phyloP scores from a whole-genome alignment of 2,888 invertebrate species.

The Parochlus steinenii region DNA sequence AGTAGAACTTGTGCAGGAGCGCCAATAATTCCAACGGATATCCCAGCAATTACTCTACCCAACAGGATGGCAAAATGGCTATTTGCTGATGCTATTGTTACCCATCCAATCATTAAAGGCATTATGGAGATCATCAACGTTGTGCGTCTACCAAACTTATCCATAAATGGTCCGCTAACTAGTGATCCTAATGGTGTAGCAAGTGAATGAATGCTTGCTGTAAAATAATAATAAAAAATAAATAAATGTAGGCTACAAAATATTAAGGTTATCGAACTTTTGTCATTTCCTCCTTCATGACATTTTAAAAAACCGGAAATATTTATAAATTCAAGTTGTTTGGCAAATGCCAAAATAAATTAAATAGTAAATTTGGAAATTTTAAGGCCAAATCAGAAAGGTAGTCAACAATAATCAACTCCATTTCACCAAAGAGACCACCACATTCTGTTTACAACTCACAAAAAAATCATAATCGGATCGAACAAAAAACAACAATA shows the following conservation, averaged over 20 bases:
- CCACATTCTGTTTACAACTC: too few relatives aligned
- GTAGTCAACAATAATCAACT: too few relatives aligned
- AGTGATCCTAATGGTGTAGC: slow-evolving; percentile 60
- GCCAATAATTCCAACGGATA: slow-evolving; percentile 54
- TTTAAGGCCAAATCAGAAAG: too few relatives aligned
- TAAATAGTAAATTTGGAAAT: too few relatives aligned
- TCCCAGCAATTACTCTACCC: slow-evolving; percentile 51
- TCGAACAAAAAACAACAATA: too few relatives aligned
- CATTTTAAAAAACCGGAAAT: too few relatives aligned
- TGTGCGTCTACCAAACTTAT: slow-evolving; percentile 46
- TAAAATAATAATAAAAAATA: slow-evolving; percentile 14
- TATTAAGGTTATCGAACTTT: too few relatives aligned
- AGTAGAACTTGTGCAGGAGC: slow-evolving; percentile 63
- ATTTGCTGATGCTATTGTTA: slow-evolving; percentile 39
- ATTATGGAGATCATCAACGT: slow-evolving; percentile 45
- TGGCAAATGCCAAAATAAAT: too few relatives aligned
- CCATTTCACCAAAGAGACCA: too few relatives aligned
- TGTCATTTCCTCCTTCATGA: too few relatives aligned
- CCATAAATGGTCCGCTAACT: slow-evolving; percentile 53
- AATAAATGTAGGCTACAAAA: background rate
- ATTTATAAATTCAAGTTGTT: too few relatives aligned
- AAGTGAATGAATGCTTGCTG: slow-evolving; percentile 63
- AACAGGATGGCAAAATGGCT: slow-evolving; percentile 40
- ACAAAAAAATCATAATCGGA: too few relatives aligned
- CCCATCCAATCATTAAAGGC: slow-evolving; percentile 53